Percentiles rank a stretch among this genome's conserved stretches.
These are phyloP conservation scores for Cheilosia soror DNA, from an alignment of 2,888 invertebrate species.

Conservation along the genomic window DNA sequence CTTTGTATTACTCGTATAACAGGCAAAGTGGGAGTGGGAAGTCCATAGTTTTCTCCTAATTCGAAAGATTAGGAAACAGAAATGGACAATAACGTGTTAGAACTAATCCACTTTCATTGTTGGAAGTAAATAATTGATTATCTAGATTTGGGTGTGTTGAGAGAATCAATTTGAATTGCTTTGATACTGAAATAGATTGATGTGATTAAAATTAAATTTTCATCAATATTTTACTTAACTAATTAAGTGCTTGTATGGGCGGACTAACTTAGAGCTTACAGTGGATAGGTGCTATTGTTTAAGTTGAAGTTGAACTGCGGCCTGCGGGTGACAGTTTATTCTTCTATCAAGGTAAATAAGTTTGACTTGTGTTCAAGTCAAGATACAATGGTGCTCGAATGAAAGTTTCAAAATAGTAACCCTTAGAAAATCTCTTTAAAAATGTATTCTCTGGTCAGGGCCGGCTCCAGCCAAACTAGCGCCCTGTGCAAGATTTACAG, in stretches of 20 bases:
- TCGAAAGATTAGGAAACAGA: constrained; percentile 40
- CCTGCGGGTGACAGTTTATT: too few species aligned
- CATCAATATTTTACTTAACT: constrained; percentile 27
- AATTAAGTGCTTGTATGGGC: background rate
- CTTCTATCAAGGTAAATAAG: too few species aligned
- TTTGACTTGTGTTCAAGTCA: too few species aligned
- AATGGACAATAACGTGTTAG: constrained; percentile 42
- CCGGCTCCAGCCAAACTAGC: too few species aligned
- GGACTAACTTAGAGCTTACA: too few species aligned
- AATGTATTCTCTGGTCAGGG: too few species aligned
- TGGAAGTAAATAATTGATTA: constrained; percentile 51
- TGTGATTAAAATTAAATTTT: constrained; percentile 53
- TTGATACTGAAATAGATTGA: constrained; percentile 33
- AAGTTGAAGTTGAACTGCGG: too few species aligned
- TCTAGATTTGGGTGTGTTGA: constrained; percentile 10
- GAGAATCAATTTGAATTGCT: constrained; percentile 34
- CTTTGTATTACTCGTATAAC: background rate
- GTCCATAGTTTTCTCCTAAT: constrained; percentile 19
- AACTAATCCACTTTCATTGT: constrained; percentile 60
- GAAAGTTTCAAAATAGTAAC: too few species aligned
- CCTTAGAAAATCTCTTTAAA: too few species aligned
- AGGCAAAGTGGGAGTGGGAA: background rate
- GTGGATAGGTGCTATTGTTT: too few species aligned
- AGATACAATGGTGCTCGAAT: too few species aligned
- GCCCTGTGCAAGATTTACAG: too few species aligned